These are phyloP conservation scores for Rhyacophila evoluta DNA, from an alignment of 2,888 invertebrate genomes.

Conservation along the genomic window DNA sequence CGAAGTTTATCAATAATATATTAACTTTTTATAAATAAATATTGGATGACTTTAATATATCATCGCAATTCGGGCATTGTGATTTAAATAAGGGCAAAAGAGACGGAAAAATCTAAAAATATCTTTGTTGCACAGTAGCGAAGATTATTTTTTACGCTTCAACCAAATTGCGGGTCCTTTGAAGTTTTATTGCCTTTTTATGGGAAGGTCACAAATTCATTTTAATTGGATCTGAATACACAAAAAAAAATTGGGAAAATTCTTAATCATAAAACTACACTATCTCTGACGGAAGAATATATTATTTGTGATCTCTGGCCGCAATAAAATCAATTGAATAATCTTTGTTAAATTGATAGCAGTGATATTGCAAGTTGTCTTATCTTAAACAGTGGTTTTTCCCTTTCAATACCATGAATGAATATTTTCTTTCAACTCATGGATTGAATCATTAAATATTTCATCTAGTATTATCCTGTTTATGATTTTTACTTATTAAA, in stretches of 20 bases:
- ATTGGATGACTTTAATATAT: neutral
- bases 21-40: neutral
- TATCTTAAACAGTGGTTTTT: too few species aligned
- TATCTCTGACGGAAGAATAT: neutral
- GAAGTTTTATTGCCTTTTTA: conserved; percentile 32
- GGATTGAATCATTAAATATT: too few species aligned
- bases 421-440: too few species aligned
- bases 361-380: neutral
- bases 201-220: conserved; percentile 3
- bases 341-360: neutral
- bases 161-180: conserved; percentile 39
- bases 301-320: neutral
- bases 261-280: neutral
- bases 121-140: conserved; percentile 41
- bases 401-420: too few species aligned
- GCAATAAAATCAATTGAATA: neutral
- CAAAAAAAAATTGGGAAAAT: neutral
- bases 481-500: too few species aligned
- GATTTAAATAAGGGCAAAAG: neutral
- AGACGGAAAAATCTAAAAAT: neutral
- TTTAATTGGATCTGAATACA: conserved; percentile 7
- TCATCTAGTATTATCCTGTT: too few species aligned
- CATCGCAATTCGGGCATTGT: neutral
- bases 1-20: neutral
- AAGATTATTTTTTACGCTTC: conserved; percentile 45